These are phyloP conservation scores for Biston betularia DNA, from an alignment of 2,888 invertebrate genomes.

Conservation along the genomic window DNA sequence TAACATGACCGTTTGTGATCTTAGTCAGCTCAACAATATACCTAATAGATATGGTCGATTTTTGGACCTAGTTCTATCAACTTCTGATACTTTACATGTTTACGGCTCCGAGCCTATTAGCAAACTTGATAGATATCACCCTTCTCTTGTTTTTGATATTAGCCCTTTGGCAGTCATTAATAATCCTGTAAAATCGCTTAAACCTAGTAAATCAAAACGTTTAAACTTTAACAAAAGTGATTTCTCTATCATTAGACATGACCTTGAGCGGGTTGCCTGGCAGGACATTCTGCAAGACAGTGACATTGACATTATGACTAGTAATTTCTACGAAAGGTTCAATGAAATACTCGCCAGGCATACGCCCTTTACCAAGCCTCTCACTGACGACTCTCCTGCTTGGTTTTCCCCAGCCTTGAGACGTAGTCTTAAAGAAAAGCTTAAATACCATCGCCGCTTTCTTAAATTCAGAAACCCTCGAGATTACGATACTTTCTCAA, in stretches of 20 bases:
- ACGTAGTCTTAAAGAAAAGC: constrained; percentile 1
- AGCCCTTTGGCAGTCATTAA: background rate
- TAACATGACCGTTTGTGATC: background rate
- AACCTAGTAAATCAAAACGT: background rate
- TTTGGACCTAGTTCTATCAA: background rate
- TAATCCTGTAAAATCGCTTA: background rate
- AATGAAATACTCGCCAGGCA: background rate
- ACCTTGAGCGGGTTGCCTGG: background rate
- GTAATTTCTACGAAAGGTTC: background rate
- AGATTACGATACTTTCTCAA: background rate
- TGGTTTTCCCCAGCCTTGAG: background rate
- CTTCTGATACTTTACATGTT: background rate
- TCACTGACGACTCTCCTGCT: background rate
- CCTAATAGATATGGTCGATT: background rate
- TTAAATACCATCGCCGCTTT: background rate
- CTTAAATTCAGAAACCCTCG: background rate
- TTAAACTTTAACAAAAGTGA: background rate
- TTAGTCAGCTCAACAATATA: background rate
- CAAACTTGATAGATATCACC: background rate
- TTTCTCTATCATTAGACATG: background rate
- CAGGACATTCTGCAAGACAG: background rate
- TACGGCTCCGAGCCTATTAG: background rate
- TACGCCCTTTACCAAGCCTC: background rate
- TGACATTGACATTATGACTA: background rate
- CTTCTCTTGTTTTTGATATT: background rate